A percentile compares a stretch with the other conserved stretches of the same genome.
Conservation (phyloP, 1,140 invertebrate genomes). For the Drusus annulatus region DNA sequence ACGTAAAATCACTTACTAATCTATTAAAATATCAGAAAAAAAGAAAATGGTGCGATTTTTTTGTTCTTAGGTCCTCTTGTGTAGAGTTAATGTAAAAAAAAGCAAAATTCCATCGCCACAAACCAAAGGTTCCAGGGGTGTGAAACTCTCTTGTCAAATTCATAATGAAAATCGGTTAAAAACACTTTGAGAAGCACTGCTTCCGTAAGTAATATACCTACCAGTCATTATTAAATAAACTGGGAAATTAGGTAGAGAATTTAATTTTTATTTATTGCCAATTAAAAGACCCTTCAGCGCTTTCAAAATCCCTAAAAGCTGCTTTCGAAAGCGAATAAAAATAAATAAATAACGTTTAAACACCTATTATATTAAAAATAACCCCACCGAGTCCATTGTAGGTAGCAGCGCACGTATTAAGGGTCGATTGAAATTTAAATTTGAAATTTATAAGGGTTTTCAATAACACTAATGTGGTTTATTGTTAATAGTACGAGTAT, state of each 20-base stretch:
- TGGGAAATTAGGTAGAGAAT: conserved; percentile 30
- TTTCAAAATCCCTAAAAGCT: conserved; percentile 9
- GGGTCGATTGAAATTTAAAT: conserved; percentile 31
- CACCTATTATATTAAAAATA: background rate
- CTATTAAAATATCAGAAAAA: too few species aligned
- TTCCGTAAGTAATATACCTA: background rate
- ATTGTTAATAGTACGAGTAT: background rate
- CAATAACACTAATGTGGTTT: conserved; percentile 33
- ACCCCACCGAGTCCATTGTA: conserved; percentile 7
- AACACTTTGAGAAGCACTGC: too few species aligned
- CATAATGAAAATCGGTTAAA: too few species aligned
- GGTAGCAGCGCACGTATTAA: background rate
- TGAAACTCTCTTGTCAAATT: too few species aligned
- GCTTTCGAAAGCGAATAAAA: background rate
- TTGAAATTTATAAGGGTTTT: conserved; percentile 35
- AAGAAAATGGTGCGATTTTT: too few species aligned
- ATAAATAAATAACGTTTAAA: conserved; percentile 28
- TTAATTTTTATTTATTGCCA: conserved; percentile 48
- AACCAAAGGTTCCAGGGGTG: too few species aligned
- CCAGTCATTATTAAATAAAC: background rate
- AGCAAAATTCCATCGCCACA: too few species aligned
- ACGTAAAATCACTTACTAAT: too few species aligned
- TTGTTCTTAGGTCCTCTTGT: too few species aligned
- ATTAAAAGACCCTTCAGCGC: conserved; percentile 38
- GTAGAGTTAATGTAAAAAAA: too few species aligned